Evolutionary conservation across 2,888 invertebrate genomes (phyloP), one percentile per base, ranked within the genome.

Genomic region (Loripinus fragilis): DNA sequence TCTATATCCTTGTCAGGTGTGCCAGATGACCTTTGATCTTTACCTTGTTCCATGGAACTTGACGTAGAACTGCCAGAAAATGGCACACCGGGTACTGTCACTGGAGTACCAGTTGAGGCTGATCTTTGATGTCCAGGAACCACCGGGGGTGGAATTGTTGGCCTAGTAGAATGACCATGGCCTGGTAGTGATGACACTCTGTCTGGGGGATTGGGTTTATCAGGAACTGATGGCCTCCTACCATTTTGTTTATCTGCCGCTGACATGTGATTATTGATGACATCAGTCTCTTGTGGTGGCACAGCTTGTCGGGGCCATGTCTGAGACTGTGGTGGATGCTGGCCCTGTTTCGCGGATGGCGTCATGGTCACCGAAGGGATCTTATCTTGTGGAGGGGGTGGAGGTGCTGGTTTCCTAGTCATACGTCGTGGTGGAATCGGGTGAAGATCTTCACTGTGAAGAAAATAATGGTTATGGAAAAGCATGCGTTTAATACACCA

Each of bases 391-490:
- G 89, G 89, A 7, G 90, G 90, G 38, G 90, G 90, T 28, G 87
- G 87, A 8, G 91, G 91, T 17, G 91, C 91, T 38, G 90, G 90
- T 73, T 91, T 91, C 71, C 88, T 83, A 30, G 85, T 79, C 20
- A 66, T 67, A 55, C 76, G 52, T 20, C 76, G 73, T 20, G 38
- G 65, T 20, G 55, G 10, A 25, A 66, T 73, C 42, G 74, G 48
- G 23, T 67, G 68, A 0, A 74, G 28, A 60, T 84, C 84, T 64
- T 89, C 88, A 71, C 89, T 89, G 83, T 81, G 80, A 45, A 79
- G 65, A 72, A 65, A 79, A 64, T 73, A 67, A 71, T 70, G 55
- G 55, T 77, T 52, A 64, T 60, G 64, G 25, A 45, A 45, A 64
- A 28, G 60, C 65, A 73, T 65, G 65, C 73, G 33, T 60, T 20